phyloP scores from a whole-genome alignment of 1,140 invertebrate species.

The Harpegnathos saltator region DNA sequence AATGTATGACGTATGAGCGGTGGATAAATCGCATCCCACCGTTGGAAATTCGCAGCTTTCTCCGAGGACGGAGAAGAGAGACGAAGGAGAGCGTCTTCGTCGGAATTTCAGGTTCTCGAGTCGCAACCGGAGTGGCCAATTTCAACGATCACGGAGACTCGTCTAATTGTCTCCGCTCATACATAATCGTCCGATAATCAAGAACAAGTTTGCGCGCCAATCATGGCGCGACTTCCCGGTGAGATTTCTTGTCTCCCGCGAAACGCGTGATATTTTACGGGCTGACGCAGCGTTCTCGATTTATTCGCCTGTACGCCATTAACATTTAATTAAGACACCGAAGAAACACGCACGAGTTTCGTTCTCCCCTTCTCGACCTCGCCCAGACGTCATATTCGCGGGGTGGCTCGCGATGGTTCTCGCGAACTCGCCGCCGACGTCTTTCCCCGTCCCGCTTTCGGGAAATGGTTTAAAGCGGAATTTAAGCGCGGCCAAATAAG shows the following conservation, averaged over 20 bases:
- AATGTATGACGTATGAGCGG: conserved; percentile 6
- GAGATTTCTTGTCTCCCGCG: neutral
- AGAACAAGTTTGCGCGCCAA: too few species aligned
- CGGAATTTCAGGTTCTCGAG: too few species aligned
- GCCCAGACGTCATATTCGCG: conserved; percentile 39
- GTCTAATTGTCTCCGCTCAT: too few species aligned
- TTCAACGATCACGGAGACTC: neutral
- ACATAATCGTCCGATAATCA: conserved; percentile 11
- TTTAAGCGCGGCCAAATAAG: conserved; percentile 66
- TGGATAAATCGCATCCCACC: neutral
- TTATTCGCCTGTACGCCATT: conserved; percentile 34
- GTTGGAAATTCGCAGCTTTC: too few species aligned
- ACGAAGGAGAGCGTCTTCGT: too few species aligned
- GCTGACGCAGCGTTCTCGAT: neutral
- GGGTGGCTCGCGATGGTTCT: neutral
- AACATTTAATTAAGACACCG: conserved; percentile 66
- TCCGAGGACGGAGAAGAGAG: too few species aligned
- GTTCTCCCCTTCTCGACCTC: neutral
- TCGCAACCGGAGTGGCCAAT: neutral
- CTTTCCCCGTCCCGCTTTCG: conserved; percentile 2
- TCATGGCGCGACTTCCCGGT: neutral
- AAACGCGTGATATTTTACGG: conserved; percentile 52
- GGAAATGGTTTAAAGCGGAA: conserved; percentile 57
- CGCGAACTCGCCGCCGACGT: neutral
- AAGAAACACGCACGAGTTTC: conserved; percentile 7